A percentile compares a stretch with the other conserved stretches of the same genome.
Evolutionary conservation across 1,140 invertebrate genomes (phyloP).

Genomic region (Camponotus pennsylvanicus): DNA sequence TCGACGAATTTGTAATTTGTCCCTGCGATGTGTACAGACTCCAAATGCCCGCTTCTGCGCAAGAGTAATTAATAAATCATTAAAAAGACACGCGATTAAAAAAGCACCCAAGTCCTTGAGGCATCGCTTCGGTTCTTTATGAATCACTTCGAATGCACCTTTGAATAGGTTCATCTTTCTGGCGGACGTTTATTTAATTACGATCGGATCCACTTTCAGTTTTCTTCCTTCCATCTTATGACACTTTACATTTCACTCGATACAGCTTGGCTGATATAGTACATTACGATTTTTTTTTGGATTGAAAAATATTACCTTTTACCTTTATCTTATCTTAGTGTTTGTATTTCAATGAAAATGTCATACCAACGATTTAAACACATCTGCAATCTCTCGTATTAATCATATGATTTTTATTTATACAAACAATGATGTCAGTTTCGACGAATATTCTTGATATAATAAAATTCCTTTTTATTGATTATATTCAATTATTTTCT

Average conservation of each 20-base stretch:
- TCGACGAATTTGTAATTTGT: slow-evolving; percentile 63
- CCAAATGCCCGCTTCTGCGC: slow-evolving; percentile 25
- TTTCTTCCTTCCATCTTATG: slow-evolving; percentile 34
- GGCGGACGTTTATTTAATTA: slow-evolving; percentile 65
- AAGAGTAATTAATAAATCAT: slow-evolving; percentile 68
- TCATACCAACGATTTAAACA: neutral
- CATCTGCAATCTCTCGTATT: neutral
- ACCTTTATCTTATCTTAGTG: neutral
- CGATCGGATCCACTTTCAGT: neutral
- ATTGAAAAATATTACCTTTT: neutral
- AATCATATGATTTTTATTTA: neutral
- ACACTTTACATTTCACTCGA: neutral
- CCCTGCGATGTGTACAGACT: neutral
- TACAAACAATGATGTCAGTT: neutral
- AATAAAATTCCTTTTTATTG: neutral
- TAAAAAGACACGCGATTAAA: slow-evolving; percentile 27
- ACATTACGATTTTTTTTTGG: neutral
- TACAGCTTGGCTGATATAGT: neutral
- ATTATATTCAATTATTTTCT: neutral
- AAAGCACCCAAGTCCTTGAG: too few relatives aligned
- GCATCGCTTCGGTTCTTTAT: neutral
- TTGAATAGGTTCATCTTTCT: slow-evolving; percentile 4
- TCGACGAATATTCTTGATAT: neutral
- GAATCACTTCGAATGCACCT: neutral
- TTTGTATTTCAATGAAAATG: neutral